Base-by-base conservation (phyloP, 2,888 invertebrate genomes). In the Pilophorus perplexus region DNA sequence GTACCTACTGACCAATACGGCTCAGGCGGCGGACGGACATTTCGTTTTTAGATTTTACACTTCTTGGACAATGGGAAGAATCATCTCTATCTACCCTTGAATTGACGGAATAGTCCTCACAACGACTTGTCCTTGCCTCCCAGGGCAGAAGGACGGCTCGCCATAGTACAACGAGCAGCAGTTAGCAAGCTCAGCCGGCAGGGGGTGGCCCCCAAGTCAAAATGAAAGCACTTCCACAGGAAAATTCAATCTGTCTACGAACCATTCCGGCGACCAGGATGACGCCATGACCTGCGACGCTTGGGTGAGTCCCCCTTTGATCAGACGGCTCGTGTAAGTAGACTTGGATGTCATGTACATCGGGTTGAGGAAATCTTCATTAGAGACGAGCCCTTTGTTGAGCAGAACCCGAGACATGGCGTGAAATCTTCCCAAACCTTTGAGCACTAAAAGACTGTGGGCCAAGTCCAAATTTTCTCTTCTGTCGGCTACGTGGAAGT, bases 191-290 rank as follows among this genome's bases (percentile, higher is more conserved):
- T n/a, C n/a, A n/a, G n/a, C n/a, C n/a, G n/a, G n/a, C n/a, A n/a
- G n/a, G n/a, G n/a, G n/a, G n/a, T n/a, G n/a, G n/a, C n/a, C n/a
- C n/a, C n/a, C n/a, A n/a, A n/a, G n/a, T n/a, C n/a, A n/a, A n/a
- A n/a, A n/a, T n/a, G n/a, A n/a, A n/a, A n/a, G n/a, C n/a, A n/a
- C 20, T 48, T 12, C n/a, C n/a, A n/a, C 28, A 48, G 22, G 20
- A 22, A 50, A 27, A 33, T 50, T 12, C 37, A 48, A 37, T 64
- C 46, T 12, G 23, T 8, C 22, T 37, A 23, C 50, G 20, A 27
- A 67, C 69, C 69, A 69, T 38, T 69, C 67, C 2, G 67, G 48
- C 12, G 57, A 42, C 69, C 69, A 69, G 0, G 55, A 48, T 3
- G 52, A 42, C 10, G 33, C 28, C 52, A 69, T 69, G 23, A 67